Base-by-base conservation (phyloP, 1,140 invertebrate genomes). In the Halesus radiatus region DNA sequence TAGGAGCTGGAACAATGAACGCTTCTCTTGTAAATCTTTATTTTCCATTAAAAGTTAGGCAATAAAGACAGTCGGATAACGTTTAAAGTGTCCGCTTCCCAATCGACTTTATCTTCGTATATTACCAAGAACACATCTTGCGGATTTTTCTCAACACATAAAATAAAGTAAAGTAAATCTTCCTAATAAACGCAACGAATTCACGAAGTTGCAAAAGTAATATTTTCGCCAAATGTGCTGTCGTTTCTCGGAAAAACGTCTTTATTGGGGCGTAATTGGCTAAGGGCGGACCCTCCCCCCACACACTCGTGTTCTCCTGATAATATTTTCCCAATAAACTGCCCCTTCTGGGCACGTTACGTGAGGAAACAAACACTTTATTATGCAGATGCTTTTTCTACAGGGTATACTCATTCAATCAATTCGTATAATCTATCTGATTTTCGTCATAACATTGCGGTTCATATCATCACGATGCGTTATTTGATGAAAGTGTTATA, bases 171-270 rank as follows among this genome's bases (percentile, higher is more conserved):
- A n/a, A n/a, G n/a, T n/a, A n/a, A n/a, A 52, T 64, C 37, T 45
- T 37, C 37, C 60, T 74, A 81, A 78, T 74, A 81, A 81, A 78
- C 80, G 76, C 80, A 81, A 56, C 76, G 68, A 81, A 78, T 81
- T 56, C 76, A 74, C 76, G 62, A 75, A 78, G 80, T 81, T 81
- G 58, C 75, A 74, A 78, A 78, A 81, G 80, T 74, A 81, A 81
- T 81, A 81, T 81, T 81, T 81, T 75, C 70, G 26, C 68, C 60
- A 74, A 81, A 81, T 76, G 80, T 72, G 62, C 66, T 72, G 64
- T 70, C 74, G 74, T 70, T 81, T 81, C 76, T 78, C 29, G 58
- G 76, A 78, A 81, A 78, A 81, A 78, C 80, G 80, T 81, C 80
- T 81, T 60, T 81, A 81, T 81, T 81, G 80, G 73, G 50, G 26